Base-by-base conservation (phyloP, 2,113 vertebrate genomes). In the Antennarius striatus region DNA sequence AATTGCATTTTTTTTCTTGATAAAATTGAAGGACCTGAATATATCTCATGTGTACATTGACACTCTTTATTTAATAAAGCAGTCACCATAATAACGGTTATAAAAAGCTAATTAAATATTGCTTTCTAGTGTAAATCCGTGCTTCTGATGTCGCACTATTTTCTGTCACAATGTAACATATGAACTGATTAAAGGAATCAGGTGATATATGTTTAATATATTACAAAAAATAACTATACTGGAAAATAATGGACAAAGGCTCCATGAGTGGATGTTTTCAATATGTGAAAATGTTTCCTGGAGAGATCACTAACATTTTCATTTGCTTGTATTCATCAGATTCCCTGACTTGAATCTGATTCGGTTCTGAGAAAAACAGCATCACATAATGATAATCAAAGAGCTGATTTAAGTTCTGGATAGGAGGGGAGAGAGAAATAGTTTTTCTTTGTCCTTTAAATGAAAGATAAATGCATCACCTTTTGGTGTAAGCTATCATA, bases 31-130 rank as follows among this genome's bases (percentile, higher is more conserved):
- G 61, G 43, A 39, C 10, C 15, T 70, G 14, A 6, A 64, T 58
- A 73, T 73, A 79, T 64, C 51, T 55, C 32, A 17, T 29, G 40
- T 67, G 54, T 36, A 62, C 66, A 61, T 53, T 39, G 72, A 64
- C 67, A 55, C 5, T 36, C 32, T 36, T 36, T 36, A 36, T 36
- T 36, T 36, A 7, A 36, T 36, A 36, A 36, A 7, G 32, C 32
- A 36, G 32, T 7, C 32, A 7, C 7, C 32, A 36, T 7, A 36
- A 4, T 36, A 5, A 36, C 3, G 4, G 32, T 22, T 22, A 22
- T 53, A 73, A 63, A 70, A 81, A 79, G 69, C 50, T 70, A 73
- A 85, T 83, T 77, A 56, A 39, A 56, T 50, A 71, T 30, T 68
- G 14, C 45, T 11, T 63, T 57, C 59, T 32, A 68, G 43, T 71